These are phyloP conservation scores for Galeopsomyia nigrocyanea DNA, from an alignment of 2,888 invertebrate genomes.

Conservation along the genomic window DNA sequence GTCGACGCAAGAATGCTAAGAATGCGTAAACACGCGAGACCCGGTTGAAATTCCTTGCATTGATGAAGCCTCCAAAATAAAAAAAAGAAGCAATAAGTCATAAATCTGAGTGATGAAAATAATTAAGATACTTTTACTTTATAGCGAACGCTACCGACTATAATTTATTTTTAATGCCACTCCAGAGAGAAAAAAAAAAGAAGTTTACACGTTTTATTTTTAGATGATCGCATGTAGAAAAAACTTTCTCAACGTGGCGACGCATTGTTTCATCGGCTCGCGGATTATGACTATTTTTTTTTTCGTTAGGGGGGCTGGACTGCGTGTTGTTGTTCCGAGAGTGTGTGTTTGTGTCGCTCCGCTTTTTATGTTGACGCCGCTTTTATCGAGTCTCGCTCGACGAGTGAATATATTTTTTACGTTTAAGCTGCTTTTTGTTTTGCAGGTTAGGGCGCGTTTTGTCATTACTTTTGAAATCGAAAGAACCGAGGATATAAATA, in stretches of 20 bases:
- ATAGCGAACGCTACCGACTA: slow-evolving; percentile 1
- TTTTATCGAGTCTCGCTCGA: too few relatives aligned
- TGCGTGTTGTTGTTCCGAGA: slow-evolving; percentile 16
- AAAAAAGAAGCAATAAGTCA: neutral
- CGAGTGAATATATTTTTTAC: too few relatives aligned
- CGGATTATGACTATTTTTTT: neutral
- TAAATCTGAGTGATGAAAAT: too few relatives aligned
- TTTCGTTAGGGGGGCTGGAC: neutral
- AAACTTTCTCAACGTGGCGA: neutral
- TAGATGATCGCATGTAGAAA: neutral
- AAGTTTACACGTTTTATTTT: neutral
- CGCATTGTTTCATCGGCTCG: slow-evolving; percentile 1
- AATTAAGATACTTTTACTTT: too few relatives aligned
- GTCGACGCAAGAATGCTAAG: slow-evolving; percentile 15
- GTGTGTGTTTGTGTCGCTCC: neutral
- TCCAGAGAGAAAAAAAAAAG: neutral
- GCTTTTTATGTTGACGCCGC: neutral
- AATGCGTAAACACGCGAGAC: slow-evolving; percentile 4
- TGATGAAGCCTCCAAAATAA: neutral
- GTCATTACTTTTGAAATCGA: too few relatives aligned
- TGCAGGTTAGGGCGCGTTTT: too few relatives aligned
- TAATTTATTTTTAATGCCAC: neutral
- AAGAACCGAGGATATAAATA: too few relatives aligned
- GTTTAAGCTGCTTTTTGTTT: too few relatives aligned
- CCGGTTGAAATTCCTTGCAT: slow-evolving; percentile 28